Evolutionary conservation across 2,113 vertebrate genomes (phyloP), one percentile per base, ranked within the genome.

Genomic region (Mionectes macconnelli): DNA sequence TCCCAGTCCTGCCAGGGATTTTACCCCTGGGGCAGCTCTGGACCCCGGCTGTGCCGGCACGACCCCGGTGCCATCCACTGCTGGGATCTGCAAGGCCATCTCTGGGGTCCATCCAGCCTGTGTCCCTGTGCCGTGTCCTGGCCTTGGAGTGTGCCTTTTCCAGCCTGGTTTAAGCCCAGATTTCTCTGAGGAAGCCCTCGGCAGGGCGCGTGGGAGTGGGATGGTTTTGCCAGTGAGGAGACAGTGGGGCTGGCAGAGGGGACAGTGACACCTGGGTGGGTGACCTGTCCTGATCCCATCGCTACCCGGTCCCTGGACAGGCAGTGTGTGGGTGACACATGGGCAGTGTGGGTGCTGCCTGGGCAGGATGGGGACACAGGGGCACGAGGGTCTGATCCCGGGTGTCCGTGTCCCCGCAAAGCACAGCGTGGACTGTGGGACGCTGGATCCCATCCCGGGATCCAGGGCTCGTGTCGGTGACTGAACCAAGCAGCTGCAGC

Each of bases 301-400:
- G 3, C 55, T 44, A 53, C 30, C 37, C 0, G 0, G 1, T 24
- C 35, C 52, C 67, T 10, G 49, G 40, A 47, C 21, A 22, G 45
- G 45, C 20, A 45, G 19, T 14, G 44, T 45, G 44, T 21, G 44
- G 44, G 44, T 45, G 44, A 45, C 44, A 45, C 4, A 45, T 5
- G 44, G 60, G n/a, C 24, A 16, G n/a, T 35, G 37, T 11, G 64
- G 57, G 25, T 3, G 0, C 45, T 22, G 31, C 3, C 0, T 0
- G 16, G 42, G 15, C 25, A 18, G 45, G 45, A 12, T 44, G 2
- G 52, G 42, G 40, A 4, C 27, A 2, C 14, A 1, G 53, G 23
- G 72, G 1, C 22, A 1, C 8, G 0, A 35, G 16, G 44, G 1
- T 8, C 14, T 1, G n/a, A 47, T 4, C 30, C 14, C 0, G 1